Evolutionary conservation across 2,797 vertebrate species (phyloP).

Genomic region (Tokudaia muenninki): DNA sequence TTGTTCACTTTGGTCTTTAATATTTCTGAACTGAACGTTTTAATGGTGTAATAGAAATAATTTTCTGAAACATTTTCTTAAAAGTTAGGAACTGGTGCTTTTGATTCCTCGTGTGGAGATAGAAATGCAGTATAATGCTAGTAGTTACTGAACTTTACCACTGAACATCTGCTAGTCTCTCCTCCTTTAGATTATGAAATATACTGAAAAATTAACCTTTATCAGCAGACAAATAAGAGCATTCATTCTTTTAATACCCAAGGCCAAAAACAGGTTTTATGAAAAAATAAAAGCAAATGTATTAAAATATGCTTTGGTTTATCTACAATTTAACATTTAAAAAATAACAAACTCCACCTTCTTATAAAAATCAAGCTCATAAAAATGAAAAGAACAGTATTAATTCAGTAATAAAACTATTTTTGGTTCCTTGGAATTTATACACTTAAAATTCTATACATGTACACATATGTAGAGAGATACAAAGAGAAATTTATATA

Average conservation of each 20-base stretch:
- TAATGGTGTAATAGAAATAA: neutral
- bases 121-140: neutral
- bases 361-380: neutral
- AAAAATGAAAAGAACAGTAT: slow-evolving; percentile 10
- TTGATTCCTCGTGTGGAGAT: neutral
- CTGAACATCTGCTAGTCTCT: neutral
- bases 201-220: slow-evolving; percentile 9
- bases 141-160: neutral
- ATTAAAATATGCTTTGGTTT: neutral
- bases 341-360: neutral
- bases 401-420: slow-evolving; percentile 38
- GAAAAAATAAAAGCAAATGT: neutral
- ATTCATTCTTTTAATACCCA: neutral
- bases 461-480: neutral
- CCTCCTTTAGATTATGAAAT: neutral
- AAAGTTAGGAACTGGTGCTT: neutral
- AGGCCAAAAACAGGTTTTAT: neutral
- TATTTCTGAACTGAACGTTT: neutral
- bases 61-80: neutral
- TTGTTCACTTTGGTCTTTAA: neutral
- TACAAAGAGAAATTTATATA: neutral
- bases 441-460: neutral
- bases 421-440: neutral
- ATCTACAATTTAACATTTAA: neutral
- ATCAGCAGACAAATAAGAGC: neutral